Conservation (phyloP, 2,888 invertebrate genomes). For the Phaedon cochleariae region DNA sequence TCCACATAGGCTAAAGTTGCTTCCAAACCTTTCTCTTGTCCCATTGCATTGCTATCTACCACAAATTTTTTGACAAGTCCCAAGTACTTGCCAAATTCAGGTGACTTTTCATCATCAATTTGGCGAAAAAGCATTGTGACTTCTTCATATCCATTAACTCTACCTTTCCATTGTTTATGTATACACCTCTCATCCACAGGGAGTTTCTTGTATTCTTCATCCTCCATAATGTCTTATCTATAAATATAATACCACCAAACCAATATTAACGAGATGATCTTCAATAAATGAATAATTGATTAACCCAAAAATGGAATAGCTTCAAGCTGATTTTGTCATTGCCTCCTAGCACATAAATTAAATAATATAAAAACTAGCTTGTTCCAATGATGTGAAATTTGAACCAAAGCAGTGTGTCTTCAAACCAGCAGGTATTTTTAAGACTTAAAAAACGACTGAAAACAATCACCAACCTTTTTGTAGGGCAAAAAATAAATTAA, state of each 20-base stretch:
- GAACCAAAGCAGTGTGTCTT: no score
- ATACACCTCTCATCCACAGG: conserved; percentile 90
- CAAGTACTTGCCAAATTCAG: conserved; percentile 91
- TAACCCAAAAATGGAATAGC: conserved; percentile 20
- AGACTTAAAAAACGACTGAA: no score
- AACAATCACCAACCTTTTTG: no score
- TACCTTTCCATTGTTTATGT: conserved; percentile 96
- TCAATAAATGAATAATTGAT: conserved; percentile 19
- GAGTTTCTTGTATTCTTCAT: conserved; percentile 84
- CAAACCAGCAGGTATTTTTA: no score
- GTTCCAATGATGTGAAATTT: no score
- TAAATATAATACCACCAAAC: conserved; percentile 11
- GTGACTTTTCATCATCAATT: conserved; percentile 91
- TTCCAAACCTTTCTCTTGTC: conserved; percentile 95
- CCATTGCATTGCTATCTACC: conserved; percentile 90
- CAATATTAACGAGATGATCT: not conserved
- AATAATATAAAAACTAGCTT: no score
- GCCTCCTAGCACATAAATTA: no score
- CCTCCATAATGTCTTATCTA: conserved; percentile 23
- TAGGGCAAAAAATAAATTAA: no score
- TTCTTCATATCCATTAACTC: conserved; percentile 94
- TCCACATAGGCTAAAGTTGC: conserved; percentile 91
- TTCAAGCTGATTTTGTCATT: not conserved
- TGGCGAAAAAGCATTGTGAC: conserved; percentile 87
- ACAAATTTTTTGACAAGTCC: conserved; percentile 95